A percentile compares a stretch with the other conserved stretches of the same genome.
Evolutionary conservation across 2,113 vertebrate species (phyloP).

Genomic region (Burhinus bistriatus): DNA sequence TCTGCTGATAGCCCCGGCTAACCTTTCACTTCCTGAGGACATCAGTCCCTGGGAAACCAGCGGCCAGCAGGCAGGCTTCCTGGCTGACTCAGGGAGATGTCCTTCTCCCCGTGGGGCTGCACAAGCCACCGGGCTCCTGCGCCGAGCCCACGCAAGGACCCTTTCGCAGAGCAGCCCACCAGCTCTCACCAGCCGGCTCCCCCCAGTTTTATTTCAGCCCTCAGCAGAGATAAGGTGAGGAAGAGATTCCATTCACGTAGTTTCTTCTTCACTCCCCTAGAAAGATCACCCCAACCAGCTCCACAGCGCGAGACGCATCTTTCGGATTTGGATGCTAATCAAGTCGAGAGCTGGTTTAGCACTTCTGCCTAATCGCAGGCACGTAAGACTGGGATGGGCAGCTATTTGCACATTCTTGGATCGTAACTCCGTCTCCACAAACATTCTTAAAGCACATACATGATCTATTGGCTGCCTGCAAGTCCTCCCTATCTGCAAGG

Average conservation of each 20-base stretch:
- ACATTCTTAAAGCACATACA: constrained; percentile 30
- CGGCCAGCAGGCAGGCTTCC: background rate
- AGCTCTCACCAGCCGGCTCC: background rate
- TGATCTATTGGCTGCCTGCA: constrained; percentile 2
- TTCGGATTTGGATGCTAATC: background rate
- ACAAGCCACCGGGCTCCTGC: fast-evolving
- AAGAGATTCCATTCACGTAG: background rate
- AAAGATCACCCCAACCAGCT: background rate
- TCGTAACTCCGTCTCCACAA: background rate
- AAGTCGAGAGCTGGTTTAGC: background rate
- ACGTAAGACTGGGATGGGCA: background rate
- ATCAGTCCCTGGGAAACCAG: background rate
- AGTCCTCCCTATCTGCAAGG: constrained; percentile 29
- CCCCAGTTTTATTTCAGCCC: background rate
- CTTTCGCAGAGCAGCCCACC: background rate
- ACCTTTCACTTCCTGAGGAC: background rate
- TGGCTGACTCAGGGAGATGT: background rate
- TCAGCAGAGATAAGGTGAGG: background rate
- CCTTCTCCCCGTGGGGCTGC: background rate
- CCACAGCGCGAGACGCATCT: background rate
- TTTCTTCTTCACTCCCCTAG: background rate
- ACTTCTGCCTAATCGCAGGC: background rate
- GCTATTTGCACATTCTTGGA: constrained; percentile 8
- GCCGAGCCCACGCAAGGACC: background rate
- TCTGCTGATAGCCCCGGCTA: background rate